Conservation (phyloP, 2,888 invertebrate genomes). For the Tryphoninae sp. region DNA sequence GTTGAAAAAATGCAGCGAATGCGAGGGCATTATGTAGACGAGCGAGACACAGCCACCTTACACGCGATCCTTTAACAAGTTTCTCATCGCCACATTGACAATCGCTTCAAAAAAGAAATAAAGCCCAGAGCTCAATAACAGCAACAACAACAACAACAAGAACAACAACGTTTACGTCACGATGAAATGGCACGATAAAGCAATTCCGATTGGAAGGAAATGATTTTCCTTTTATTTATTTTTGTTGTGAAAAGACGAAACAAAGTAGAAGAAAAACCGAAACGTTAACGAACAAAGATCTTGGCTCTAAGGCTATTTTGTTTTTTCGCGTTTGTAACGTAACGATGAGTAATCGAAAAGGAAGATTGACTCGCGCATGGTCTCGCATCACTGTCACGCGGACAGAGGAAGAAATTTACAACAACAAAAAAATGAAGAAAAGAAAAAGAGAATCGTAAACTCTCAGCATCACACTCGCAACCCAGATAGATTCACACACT, state of each 20-base stretch:
- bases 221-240: not conserved
- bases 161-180: slow-evolving; percentile 36
- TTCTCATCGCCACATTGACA: not conserved
- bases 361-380: slow-evolving; percentile 27
- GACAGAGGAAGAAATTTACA: not conserved
- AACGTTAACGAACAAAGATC: slow-evolving; percentile 9
- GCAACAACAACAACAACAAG: slow-evolving; percentile 31
- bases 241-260: not conserved
- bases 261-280: not conserved
- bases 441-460: not conserved
- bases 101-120: not conserved
- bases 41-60: slow-evolving; percentile 32
- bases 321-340: not conserved
- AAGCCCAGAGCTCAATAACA: slow-evolving; percentile 25
- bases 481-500: not conserved
- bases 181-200: slow-evolving; percentile 48
- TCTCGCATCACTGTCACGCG: slow-evolving; percentile 30
- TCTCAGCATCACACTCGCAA: slow-evolving; percentile 29
- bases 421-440: not conserved
- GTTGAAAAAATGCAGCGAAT: slow-evolving; percentile 33
- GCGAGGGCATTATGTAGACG: slow-evolving; percentile 24
- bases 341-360: slow-evolving; percentile 16
- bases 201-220: slow-evolving; percentile 30
- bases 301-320: slow-evolving; percentile 16
- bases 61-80: slow-evolving; percentile 12